Evolutionary conservation across 2,797 vertebrate genomes (phyloP).

Genomic region (Aotus griseimembra): DNA sequence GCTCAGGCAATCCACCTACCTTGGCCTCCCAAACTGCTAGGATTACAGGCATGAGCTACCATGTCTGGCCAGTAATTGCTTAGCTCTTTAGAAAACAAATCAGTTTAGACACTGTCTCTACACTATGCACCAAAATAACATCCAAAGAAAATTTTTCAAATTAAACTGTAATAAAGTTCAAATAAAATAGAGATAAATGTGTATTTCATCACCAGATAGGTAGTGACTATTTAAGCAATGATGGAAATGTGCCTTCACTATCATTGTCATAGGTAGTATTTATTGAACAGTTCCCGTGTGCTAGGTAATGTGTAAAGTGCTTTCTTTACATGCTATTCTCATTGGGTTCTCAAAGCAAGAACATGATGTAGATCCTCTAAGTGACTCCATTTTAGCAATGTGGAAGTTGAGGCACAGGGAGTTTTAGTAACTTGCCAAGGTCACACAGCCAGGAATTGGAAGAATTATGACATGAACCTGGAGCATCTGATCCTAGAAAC

Average conservation of each 20-base stretch:
- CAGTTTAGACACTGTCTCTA: not conserved
- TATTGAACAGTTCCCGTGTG: not conserved
- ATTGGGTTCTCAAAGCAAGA: not conserved
- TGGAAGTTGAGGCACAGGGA: not conserved
- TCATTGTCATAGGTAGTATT: not conserved
- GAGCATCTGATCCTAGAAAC: not conserved
- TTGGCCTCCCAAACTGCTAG: not conserved
- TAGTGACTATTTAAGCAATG: not conserved
- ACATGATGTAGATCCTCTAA: not conserved
- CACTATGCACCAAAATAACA: not conserved
- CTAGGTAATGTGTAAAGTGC: not conserved
- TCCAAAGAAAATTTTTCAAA: not conserved
- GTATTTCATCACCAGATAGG: not conserved
- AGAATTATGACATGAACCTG: not conserved
- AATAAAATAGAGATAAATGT: not conserved
- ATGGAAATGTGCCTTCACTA: not conserved
- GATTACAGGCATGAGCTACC: not conserved
- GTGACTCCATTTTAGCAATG: not conserved
- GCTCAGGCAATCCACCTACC: not conserved
- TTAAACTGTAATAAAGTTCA: not conserved
- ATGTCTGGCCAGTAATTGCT: not conserved
- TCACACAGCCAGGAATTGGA: not conserved
- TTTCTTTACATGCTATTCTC: not conserved
- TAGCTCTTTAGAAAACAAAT: constrained; percentile 3
- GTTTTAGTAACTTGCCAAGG: not conserved